Conservation (phyloP, 2,797 vertebrate species). For the Benthosema pterotum region DNA sequence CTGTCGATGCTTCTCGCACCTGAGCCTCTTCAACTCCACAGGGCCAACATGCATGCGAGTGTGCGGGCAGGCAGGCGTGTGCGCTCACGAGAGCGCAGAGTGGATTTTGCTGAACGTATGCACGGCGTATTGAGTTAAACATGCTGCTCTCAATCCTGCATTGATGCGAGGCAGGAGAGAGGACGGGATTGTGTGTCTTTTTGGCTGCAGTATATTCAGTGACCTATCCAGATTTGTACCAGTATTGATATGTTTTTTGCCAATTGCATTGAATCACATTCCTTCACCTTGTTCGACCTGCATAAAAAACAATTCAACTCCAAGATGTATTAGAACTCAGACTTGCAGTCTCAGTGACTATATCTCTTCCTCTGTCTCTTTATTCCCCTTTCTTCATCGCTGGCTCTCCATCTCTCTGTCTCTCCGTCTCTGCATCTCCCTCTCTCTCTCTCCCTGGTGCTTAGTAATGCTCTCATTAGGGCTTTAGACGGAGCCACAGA, state of each 20-base stretch:
- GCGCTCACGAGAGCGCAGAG: constrained; percentile 35
- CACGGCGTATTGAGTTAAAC: constrained; percentile 56
- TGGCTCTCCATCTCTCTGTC: not conserved
- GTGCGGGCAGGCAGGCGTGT: constrained; percentile 3
- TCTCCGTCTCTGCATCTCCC: constrained; percentile 2
- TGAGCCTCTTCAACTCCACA: not conserved
- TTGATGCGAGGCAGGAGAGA: constrained; percentile 1
- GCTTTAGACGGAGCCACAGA: constrained; percentile 62
- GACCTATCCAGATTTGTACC: too few relatives aligned
- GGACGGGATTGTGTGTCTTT: constrained; percentile 8
- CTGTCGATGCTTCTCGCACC: not conserved
- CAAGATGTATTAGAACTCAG: too few relatives aligned
- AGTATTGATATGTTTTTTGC: too few relatives aligned
- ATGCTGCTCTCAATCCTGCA: constrained; percentile 38
- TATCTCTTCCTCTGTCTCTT: not conserved
- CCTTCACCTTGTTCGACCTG: too few relatives aligned
- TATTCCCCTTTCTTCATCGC: constrained; percentile 12
- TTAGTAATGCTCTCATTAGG: constrained; percentile 64
- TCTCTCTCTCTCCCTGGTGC: constrained; percentile 36
- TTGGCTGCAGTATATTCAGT: too few relatives aligned
- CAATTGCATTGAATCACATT: too few relatives aligned
- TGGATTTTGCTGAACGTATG: constrained; percentile 56
- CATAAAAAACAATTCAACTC: too few relatives aligned
- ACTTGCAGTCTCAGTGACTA: not conserved
- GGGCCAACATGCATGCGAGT: not conserved